Evolutionary conservation across 92 coral and sea anemone species (phyloP).

Genomic region (Bergia sp.): DNA sequence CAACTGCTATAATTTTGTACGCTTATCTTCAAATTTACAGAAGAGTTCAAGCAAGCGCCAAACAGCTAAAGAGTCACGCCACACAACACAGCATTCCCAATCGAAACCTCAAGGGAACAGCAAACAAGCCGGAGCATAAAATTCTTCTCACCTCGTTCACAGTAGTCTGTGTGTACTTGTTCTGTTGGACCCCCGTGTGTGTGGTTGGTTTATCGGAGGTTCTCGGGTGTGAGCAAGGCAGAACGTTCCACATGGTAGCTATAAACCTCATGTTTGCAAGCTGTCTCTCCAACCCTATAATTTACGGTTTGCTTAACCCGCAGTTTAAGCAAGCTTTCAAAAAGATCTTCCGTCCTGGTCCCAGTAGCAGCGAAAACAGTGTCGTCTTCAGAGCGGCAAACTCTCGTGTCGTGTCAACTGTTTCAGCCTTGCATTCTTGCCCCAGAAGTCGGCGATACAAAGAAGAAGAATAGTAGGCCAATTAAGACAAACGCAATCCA

Average conservation of each 20-base stretch:
- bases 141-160: conserved; percentile 69
- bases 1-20: conserved; percentile 64
- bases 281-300: conserved; percentile 70
- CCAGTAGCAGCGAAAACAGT: neutral
- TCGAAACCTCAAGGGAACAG: conserved; percentile 2
- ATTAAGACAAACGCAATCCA: neutral
- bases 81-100: neutral
- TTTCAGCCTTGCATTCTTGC: neutral
- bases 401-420: conserved; percentile 9
- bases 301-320: conserved; percentile 81
- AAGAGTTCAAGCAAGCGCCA: conserved; percentile 64
- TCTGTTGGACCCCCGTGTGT: conserved; percentile 75
- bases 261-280: conserved; percentile 64
- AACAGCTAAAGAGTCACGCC: conserved; percentile 57
- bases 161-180: conserved; percentile 72
- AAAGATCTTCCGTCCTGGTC: neutral
- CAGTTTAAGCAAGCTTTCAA: conserved; percentile 74
- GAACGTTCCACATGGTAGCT: conserved; percentile 47
- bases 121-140: conserved; percentile 56
- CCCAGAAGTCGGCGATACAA: neutral
- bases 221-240: conserved; percentile 54
- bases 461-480: neutral
- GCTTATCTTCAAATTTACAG: conserved; percentile 74
- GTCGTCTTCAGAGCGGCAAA: neutral
- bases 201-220: conserved; percentile 65